These are phyloP conservation scores for Enteromius paludinosus DNA, from an alignment of 2,797 vertebrate species.

Conservation along the genomic window DNA sequence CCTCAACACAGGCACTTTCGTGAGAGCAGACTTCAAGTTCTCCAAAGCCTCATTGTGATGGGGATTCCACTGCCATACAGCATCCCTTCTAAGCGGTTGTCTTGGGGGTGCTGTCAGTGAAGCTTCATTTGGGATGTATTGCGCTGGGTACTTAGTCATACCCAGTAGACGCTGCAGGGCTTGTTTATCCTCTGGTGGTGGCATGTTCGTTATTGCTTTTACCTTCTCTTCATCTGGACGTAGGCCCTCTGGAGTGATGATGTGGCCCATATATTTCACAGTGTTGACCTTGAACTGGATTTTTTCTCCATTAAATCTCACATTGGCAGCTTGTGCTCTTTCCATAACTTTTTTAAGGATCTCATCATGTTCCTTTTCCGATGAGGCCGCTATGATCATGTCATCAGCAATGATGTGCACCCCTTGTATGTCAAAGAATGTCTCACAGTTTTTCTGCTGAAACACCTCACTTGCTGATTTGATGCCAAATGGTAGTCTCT, in stretches of 20 bases:
- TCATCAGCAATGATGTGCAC: constrained; percentile 53
- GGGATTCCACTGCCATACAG: not conserved
- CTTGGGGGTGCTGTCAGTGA: constrained; percentile 47
- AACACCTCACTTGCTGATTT: constrained; percentile 56
- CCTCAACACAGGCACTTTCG: not conserved
- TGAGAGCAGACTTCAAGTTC: not conserved
- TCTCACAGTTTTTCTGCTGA: constrained; percentile 61
- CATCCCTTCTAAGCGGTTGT: constrained; percentile 29
- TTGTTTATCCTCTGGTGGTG: constrained; percentile 41
- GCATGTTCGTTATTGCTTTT: constrained; percentile 33
- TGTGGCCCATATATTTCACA: constrained; percentile 49
- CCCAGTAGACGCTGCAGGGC: constrained; percentile 45
- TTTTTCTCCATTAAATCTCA: constrained; percentile 41
- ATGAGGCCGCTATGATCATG: constrained; percentile 52
- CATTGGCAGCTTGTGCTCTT: constrained; percentile 22
- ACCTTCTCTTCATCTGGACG: constrained; percentile 37
- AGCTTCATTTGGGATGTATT: constrained; percentile 36
- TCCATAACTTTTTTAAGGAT: constrained; percentile 52
- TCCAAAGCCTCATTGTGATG: too few species aligned
- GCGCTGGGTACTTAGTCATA: constrained; percentile 38
- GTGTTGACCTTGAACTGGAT: constrained; percentile 37
- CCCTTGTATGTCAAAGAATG: constrained; percentile 45
- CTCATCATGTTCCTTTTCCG: constrained; percentile 25
- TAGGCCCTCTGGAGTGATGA: constrained; percentile 39
- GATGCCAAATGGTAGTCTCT: constrained; percentile 54